A percentile compares a stretch with the other conserved stretches of the same genome.
These are phyloP conservation scores for Willowsia nigromaculata DNA, from an alignment of 2,888 invertebrate genomes.

Conservation along the genomic window DNA sequence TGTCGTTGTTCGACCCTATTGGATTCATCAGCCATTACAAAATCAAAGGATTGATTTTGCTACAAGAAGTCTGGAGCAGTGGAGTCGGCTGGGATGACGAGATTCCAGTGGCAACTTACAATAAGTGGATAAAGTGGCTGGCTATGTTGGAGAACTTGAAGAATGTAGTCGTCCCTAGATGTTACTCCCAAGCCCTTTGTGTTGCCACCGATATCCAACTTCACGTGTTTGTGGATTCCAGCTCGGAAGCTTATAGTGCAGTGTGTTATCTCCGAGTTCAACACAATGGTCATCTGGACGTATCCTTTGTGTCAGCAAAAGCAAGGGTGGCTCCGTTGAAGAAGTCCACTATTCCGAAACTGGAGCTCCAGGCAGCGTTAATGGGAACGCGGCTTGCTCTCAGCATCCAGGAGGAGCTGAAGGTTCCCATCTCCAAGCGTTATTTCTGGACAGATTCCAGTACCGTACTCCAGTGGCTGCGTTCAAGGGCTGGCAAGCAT, in stretches of 20 bases:
- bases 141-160: not conserved
- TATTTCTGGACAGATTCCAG: slow-evolving; percentile 71
- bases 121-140: not conserved
- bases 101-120: not conserved
- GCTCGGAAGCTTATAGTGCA: not conserved
- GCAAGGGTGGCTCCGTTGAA: slow-evolving; percentile 73
- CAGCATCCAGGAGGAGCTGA: not conserved
- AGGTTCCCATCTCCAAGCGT: not conserved
- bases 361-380: slow-evolving; percentile 75
- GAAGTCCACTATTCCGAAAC: slow-evolving; percentile 69
- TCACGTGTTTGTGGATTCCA: not conserved
- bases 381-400: slow-evolving; percentile 58
- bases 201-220: not conserved
- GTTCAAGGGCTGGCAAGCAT: slow-evolving; percentile 51
- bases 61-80: slow-evolving; percentile 27
- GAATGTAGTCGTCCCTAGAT: not conserved
- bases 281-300: too few relatives aligned
- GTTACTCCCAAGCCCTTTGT: not conserved
- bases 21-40: slow-evolving; percentile 17
- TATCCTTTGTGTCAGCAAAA: slow-evolving; percentile 65
- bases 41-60: slow-evolving; percentile 45
- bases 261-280: not conserved
- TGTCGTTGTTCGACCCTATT: not conserved
- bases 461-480: slow-evolving; percentile 74
- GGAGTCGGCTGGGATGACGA: slow-evolving; percentile 59